Percentiles rank a stretch among this genome's conserved stretches.
These are phyloP conservation scores for Pachymerium ferrugineum DNA, from an alignment of 2,888 invertebrate genomes.

Conservation along the genomic window DNA sequence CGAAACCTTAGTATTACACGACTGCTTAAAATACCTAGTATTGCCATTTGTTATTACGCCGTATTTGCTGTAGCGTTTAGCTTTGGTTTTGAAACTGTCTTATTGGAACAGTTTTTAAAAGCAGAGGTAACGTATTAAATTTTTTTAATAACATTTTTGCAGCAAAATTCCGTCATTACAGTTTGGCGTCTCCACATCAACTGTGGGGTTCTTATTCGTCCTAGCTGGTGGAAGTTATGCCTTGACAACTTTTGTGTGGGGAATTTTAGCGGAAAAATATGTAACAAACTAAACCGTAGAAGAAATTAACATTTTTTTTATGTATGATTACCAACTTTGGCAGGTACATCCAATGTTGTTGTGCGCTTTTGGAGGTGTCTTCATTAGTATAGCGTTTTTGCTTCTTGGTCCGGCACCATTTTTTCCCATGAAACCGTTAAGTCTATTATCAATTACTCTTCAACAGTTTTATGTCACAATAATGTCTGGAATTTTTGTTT, in stretches of 20 bases:
- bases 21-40: conserved; percentile 65
- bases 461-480: background rate
- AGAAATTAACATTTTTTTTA: too few relatives aligned
- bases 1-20: conserved; percentile 49
- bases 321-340: too few relatives aligned
- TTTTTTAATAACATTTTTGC: too few relatives aligned
- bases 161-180: too few relatives aligned
- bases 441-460: background rate
- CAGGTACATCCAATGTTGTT: background rate
- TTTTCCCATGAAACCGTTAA: conserved; percentile 42
- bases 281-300: too few relatives aligned
- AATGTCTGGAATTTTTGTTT: background rate
- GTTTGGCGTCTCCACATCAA: conserved; percentile 53
- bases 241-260: conserved; percentile 69
- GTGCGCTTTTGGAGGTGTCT: conserved; percentile 53
- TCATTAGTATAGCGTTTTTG: background rate
- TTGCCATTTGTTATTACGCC: conserved; percentile 62
- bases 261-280: conserved; percentile 68
- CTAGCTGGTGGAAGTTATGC: conserved; percentile 78
- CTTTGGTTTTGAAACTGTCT: conserved; percentile 81
- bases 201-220: conserved; percentile 73
- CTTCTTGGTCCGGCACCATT: conserved; percentile 39
- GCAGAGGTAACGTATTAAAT: conserved; percentile 54
- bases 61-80: conserved; percentile 73
- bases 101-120: conserved; percentile 76